Base-by-base conservation (phyloP, 1,140 invertebrate genomes). In the Bombus polaris region DNA sequence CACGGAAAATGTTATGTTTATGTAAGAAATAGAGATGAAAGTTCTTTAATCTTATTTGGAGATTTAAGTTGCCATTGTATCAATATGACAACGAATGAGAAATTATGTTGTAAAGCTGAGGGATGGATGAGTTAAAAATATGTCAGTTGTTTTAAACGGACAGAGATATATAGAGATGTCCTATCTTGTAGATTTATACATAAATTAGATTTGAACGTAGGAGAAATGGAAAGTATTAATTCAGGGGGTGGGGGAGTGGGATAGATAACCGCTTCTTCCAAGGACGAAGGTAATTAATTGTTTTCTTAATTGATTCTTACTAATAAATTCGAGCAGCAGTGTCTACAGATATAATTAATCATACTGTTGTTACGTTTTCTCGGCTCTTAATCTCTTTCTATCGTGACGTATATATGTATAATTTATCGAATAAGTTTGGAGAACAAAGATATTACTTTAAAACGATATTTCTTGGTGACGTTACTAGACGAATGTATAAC, bases 261-360 rank as follows among this genome's bases (percentile, higher is more conserved):
- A 35, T 35, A 37, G 53, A 75, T 39, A 72, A 74, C 44, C 1
- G 32, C n/a, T 65, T 44, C 39, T 35, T 65, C 22, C 25, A 37
- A 37, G 65, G 53, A 15, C 37, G 80, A 74, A 44, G 80, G 42
- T 82, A 65, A 82, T 82, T 82, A 82, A 82, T 82, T 44, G 53
- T 74, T 75, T 74, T 35, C 80, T 82, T 82, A 82, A 82, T 82
- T 82, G 71, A 72, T 42, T 62, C 39, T 32, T 13, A 62, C 39
- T n/a, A 25, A 39, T 82, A 47, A 65, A 68, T 68, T 82, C 44
- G 39, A 59, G 53, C 53, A 39, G 18, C 18, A 62, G 15, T 5
- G 53, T 39, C 71, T 72, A 32, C 32, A 44, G 71, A n/a, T 82
- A 39, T 39, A 22, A 82, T 82, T 82, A 82, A 82, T 82, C 80